These are phyloP conservation scores for Setipinna tenuifilis DNA, from an alignment of 2,797 vertebrate species.

Conservation along the genomic window DNA sequence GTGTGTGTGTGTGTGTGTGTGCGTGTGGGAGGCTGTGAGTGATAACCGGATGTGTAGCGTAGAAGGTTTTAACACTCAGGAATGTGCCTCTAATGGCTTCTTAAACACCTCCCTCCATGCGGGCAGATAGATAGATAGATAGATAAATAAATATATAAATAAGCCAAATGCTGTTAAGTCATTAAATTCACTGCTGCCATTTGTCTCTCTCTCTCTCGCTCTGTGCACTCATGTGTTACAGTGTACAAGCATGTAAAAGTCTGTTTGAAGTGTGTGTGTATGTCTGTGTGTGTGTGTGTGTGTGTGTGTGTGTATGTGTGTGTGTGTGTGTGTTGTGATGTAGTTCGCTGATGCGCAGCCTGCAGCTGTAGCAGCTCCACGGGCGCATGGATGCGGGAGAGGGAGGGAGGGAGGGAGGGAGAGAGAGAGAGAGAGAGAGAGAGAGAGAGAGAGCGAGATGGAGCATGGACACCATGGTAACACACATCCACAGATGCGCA, in stretches of 20 bases:
- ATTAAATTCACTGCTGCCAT: constrained; percentile 6
- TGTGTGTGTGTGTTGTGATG: background rate
- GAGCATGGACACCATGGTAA: background rate
- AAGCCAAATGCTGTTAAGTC: constrained; percentile 1
- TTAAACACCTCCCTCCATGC: background rate
- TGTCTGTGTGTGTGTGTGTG: constrained; percentile 3
- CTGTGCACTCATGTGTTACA: background rate
- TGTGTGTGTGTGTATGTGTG: constrained; percentile 1
- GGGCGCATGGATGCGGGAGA: background rate
- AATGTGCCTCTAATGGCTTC: constrained; percentile 2
- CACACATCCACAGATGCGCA: background rate
- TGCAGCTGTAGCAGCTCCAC: background rate
- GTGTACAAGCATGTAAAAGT: background rate
- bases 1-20: constrained; percentile 3
- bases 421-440: no score
- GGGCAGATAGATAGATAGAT: background rate
- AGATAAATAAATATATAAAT: background rate
- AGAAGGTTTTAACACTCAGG: background rate
- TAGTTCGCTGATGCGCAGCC: constrained; percentile 4
- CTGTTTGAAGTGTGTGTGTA: background rate
- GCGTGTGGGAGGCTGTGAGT: background rate
- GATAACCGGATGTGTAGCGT: background rate
- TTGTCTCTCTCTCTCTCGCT: background rate
- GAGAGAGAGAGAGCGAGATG: no score
- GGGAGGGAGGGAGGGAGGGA: background rate